Evolutionary conservation across 2,113 vertebrate genomes (phyloP), one percentile per base, ranked within the genome.

Genomic region (Emydocephalus ijimae): DNA sequence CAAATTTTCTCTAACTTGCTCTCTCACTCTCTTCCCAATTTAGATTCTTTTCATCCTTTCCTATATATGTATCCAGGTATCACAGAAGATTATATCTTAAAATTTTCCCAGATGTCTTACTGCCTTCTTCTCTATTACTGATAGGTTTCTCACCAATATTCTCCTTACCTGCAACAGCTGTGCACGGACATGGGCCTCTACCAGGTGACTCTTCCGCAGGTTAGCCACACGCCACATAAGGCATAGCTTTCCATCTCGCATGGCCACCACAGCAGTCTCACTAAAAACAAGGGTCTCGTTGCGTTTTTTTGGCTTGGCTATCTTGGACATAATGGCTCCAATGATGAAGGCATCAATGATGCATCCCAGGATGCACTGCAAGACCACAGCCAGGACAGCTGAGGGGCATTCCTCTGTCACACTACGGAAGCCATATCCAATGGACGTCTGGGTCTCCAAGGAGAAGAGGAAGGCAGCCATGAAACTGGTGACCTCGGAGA

Each of bases 291-390:
- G 97, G 1, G 98, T 99, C 96, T 98, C 98, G 87, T 99, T 99
- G 97, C 98, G 98, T 96, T 99, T 99, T 98, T 99, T 99, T 97
- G 98, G 98, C 97, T 98, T 98, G 95, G 98, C 98, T 96, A 99
- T 98, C 98, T 99, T 99, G 94, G 98, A 98, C 98, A 99, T 98
- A 91, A 99, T 98, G 45, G 98, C 98, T 93, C 98, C 98, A 95
- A 99, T 98, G 96, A 99, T 98, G 97, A 99, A 99, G 97, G 98
- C 98, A 95, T 99, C 98, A 57, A 99, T 98, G 96, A 98, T 98
- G 97, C 98, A 98, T 97, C 98, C 98, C 93, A 98, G 97, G 69
- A 99, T 98, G 97, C 98, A 99, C 98, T 99, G 98, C 97, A 99
- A 97, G 94, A 98, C 97, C 95, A 99, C 98, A 61, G 98, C 98